Evolutionary conservation across 2,797 vertebrate species (phyloP).

Genomic region (Chiloscyllium punctatum): DNA sequence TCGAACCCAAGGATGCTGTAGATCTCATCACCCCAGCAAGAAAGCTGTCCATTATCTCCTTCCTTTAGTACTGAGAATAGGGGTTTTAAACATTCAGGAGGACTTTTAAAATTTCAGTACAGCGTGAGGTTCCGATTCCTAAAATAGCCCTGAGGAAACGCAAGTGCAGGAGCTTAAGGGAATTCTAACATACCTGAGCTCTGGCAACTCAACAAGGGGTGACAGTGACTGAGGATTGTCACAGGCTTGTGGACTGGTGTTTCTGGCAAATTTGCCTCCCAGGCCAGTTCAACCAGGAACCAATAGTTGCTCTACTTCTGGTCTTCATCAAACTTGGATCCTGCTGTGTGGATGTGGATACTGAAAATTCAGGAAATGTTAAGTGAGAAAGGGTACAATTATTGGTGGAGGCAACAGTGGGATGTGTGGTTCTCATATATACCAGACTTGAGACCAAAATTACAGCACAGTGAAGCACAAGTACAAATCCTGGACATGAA

Average conservation of each 20-base stretch:
- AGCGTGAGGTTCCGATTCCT: neutral
- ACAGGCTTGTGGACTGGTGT: no score
- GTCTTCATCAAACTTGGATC: no score
- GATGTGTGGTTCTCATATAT: no score
- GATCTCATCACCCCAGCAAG: neutral
- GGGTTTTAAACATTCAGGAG: neutral
- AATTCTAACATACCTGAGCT: neutral
- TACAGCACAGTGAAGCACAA: no score
- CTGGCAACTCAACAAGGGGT: neutral
- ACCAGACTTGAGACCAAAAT: no score
- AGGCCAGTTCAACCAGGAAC: neutral
- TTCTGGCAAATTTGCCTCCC: no score
- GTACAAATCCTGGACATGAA: no score
- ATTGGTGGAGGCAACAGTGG: no score
- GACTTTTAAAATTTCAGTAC: neutral
- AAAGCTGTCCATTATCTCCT: neutral
- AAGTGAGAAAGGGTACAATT: no score
- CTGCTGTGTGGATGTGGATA: no score
- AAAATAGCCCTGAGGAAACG: neutral
- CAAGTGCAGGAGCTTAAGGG: neutral
- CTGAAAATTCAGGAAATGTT: no score
- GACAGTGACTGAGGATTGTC: neutral
- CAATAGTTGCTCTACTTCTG: no score
- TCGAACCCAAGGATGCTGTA: neutral
- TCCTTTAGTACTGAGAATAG: neutral